These are phyloP conservation scores for Hippocampus kuda DNA, from an alignment of 2,797 vertebrate genomes.

Conservation along the genomic window DNA sequence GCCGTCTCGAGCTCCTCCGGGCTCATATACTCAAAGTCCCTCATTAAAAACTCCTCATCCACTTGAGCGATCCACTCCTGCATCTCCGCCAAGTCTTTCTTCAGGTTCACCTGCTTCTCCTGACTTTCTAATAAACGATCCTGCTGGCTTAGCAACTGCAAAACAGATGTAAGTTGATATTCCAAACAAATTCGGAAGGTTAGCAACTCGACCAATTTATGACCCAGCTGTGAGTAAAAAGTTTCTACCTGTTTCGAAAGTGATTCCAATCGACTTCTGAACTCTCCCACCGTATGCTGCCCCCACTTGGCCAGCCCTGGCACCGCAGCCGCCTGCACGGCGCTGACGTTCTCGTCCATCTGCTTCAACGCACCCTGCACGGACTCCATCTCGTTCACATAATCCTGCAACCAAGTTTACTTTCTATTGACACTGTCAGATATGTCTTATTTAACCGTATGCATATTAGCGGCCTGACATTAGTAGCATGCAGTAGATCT, in stretches of 20 bases:
- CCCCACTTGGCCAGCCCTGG: constrained; percentile 71
- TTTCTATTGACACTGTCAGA: not conserved
- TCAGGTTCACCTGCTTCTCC: constrained; percentile 85
- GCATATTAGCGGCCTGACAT: too few relatives aligned
- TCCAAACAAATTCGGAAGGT: not conserved
- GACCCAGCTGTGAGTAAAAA: not conserved
- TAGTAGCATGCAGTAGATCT: not conserved
- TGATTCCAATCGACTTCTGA: constrained; percentile 72
- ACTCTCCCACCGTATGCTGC: constrained; percentile 66
- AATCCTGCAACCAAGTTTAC: constrained; percentile 53
- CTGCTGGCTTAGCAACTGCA: constrained; percentile 78
- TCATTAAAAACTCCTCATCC: constrained; percentile 95
- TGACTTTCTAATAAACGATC: constrained; percentile 77
- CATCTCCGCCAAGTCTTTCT: constrained; percentile 96
- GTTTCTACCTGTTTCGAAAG: constrained; percentile 79
- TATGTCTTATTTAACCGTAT: too few relatives aligned
- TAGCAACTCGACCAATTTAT: not conserved
- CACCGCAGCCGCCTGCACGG: constrained; percentile 67
- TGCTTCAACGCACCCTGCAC: constrained; percentile 78
- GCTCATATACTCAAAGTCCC: constrained; percentile 94
- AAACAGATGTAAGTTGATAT: not conserved
- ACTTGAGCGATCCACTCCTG: constrained; percentile 95
- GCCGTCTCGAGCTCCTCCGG: constrained; percentile 88
- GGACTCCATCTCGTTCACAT: constrained; percentile 81
- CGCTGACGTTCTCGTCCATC: constrained; percentile 75